phyloP scores from a whole-genome alignment of 2,888 invertebrate species.

The Microplitis deprimator region DNA sequence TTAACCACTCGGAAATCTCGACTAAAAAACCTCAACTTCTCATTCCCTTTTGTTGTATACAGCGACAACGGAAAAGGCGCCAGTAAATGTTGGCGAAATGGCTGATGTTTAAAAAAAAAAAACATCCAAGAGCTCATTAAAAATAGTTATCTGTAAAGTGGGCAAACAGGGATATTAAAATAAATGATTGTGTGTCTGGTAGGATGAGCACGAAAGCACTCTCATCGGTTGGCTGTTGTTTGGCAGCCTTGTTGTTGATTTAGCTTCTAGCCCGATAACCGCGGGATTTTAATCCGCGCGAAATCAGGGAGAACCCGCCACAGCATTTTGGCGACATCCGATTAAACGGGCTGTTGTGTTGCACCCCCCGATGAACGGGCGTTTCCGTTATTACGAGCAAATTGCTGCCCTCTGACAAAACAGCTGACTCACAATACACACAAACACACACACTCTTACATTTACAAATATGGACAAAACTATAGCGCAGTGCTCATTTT shows the following conservation, averaged over 20 bases:
- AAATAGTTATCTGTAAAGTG: constrained; percentile 41
- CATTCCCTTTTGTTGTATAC: background rate
- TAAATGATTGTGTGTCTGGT: constrained; percentile 31
- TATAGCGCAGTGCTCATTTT: no score
- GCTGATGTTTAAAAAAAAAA: constrained; percentile 10
- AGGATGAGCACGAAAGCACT: constrained; percentile 9
- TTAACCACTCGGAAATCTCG: background rate
- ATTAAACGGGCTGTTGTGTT: constrained; percentile 52
- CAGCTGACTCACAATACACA: constrained; percentile 57
- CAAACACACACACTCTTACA: background rate
- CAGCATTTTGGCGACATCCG: constrained; percentile 57
- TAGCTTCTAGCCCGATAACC: constrained; percentile 41
- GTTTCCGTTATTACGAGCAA: constrained; percentile 63
- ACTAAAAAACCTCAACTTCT: background rate
- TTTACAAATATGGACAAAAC: background rate
- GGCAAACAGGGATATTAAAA: constrained; percentile 40
- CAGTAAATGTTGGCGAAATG: no score
- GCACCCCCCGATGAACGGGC: constrained; percentile 27
- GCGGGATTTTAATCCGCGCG: constrained; percentile 43
- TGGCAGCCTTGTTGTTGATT: constrained; percentile 42
- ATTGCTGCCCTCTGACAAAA: constrained; percentile 59
- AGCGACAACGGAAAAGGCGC: background rate
- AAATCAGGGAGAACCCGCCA: constrained; percentile 36
- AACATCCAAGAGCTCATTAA: constrained; percentile 26
- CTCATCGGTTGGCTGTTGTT: constrained; percentile 29